Conservation (phyloP, 2,797 vertebrate species). For the Alectoris magna region DNA sequence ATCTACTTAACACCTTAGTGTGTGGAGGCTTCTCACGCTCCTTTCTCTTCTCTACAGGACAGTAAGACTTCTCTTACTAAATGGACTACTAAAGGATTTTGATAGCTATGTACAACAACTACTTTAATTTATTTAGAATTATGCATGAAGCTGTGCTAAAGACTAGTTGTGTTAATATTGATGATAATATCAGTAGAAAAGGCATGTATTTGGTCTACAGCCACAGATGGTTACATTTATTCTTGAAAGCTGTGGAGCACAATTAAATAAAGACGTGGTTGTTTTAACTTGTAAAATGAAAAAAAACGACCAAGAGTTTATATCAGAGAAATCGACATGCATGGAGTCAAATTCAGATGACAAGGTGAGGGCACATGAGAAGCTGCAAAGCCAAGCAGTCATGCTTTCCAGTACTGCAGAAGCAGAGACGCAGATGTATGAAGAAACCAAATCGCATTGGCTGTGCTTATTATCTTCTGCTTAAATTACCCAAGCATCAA, state of each 20-base stretch:
- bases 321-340: background rate
- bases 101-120: background rate
- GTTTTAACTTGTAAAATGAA: background rate
- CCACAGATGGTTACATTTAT: slow-evolving; percentile 17
- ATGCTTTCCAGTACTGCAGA: background rate
- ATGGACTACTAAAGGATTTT: background rate
- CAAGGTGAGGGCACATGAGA: background rate
- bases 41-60: background rate
- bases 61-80: background rate
- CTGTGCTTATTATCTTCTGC: background rate
- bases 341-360: background rate
- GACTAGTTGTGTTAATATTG: slow-evolving; percentile 4
- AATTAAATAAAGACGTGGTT: background rate
- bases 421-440: background rate
- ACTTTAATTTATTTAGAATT: slow-evolving; percentile 4
- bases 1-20: background rate
- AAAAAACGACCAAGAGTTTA: background rate
- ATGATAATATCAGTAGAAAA: slow-evolving; percentile 21
- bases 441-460: background rate
- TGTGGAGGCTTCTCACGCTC: background rate
- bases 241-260: slow-evolving; percentile 26
- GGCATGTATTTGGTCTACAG: slow-evolving; percentile 15
- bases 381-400: background rate
- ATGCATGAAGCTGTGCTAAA: background rate
- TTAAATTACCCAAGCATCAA: slow-evolving; percentile 37